These are phyloP conservation scores for Tetropium fuscum DNA, from an alignment of 2,888 invertebrate genomes.

Conservation along the genomic window DNA sequence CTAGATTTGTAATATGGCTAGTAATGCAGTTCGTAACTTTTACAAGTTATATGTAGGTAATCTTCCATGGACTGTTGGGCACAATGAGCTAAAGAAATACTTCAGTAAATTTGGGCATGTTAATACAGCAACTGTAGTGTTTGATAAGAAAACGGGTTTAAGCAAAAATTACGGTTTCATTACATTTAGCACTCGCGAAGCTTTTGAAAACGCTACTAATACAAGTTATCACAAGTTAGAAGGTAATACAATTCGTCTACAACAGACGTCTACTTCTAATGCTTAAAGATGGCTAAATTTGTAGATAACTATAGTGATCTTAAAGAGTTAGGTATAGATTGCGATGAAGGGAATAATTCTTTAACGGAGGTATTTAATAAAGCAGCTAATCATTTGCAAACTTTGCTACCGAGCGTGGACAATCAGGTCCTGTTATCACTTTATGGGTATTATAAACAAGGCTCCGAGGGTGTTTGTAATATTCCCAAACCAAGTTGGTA, in stretches of 20 bases:
- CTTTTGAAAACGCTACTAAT: slow-evolving; percentile 73
- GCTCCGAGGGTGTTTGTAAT: slow-evolving; percentile 81
- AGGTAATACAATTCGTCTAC: slow-evolving; percentile 75
- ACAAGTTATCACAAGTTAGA: slow-evolving; percentile 76
- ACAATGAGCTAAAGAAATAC: slow-evolving; percentile 78
- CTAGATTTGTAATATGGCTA: slow-evolving; percentile 54
- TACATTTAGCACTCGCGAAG: slow-evolving; percentile 72
- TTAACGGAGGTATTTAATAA: slow-evolving; percentile 73
- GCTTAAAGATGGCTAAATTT: slow-evolving; percentile 50
- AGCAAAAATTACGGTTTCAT: slow-evolving; percentile 85
- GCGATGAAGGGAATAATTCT: slow-evolving; percentile 67
- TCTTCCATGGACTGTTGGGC: slow-evolving; percentile 86
- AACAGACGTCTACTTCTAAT: slow-evolving; percentile 65
- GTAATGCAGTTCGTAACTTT: slow-evolving; percentile 63
- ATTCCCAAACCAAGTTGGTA: slow-evolving; percentile 80
- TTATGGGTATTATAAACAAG: slow-evolving; percentile 88
- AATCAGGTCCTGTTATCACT: slow-evolving; percentile 76
- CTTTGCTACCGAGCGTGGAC: slow-evolving; percentile 69
- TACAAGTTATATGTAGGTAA: slow-evolving; percentile 81
- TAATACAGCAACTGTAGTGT: slow-evolving; percentile 74
- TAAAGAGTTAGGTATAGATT: slow-evolving; percentile 70
- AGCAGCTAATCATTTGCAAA: slow-evolving; percentile 76
- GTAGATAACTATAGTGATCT: slow-evolving; percentile 67
- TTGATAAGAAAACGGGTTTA: slow-evolving; percentile 81
- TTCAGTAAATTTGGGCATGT: slow-evolving; percentile 84